Evolutionary conservation across 2,113 vertebrate genomes (phyloP).

Genomic region (Centropristis striata): DNA sequence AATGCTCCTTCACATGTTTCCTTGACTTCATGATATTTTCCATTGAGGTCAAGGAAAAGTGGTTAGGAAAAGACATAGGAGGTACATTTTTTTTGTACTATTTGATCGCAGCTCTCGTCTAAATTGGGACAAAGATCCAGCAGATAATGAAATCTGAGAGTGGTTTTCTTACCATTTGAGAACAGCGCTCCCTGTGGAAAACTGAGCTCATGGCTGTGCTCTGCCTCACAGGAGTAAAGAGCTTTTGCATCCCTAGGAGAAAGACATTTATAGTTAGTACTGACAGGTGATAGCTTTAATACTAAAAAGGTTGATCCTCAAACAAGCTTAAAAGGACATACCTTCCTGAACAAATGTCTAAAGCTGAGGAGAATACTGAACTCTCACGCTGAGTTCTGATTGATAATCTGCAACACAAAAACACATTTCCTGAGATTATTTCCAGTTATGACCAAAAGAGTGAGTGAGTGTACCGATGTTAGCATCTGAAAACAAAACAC

Average conservation of each 20-base stretch:
- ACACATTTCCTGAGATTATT: constrained; percentile 3
- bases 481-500: not conserved
- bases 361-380: constrained; percentile 86
- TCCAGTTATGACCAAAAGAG: not conserved
- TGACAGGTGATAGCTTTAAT: not conserved
- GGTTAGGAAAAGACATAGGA: no score
- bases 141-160: not conserved
- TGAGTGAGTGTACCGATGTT: not conserved
- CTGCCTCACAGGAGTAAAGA: constrained; percentile 96
- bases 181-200: constrained; percentile 97
- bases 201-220: constrained; percentile 96
- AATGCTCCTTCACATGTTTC: no score
- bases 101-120: no score
- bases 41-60: no score
- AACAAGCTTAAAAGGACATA: constrained; percentile 25
- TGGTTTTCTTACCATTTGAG: constrained; percentile 89
- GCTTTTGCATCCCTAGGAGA: constrained; percentile 93
- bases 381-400: constrained; percentile 92
- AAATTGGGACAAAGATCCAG: no score
- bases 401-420: constrained; percentile 88
- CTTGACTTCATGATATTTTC: no score
- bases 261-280: constrained; percentile 12
- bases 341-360: constrained; percentile 85
- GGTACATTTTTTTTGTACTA: no score
- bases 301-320: not conserved